Evolutionary conservation across 2,113 vertebrate species (phyloP).

Genomic region (Protobothrops mucrosquamatus): DNA sequence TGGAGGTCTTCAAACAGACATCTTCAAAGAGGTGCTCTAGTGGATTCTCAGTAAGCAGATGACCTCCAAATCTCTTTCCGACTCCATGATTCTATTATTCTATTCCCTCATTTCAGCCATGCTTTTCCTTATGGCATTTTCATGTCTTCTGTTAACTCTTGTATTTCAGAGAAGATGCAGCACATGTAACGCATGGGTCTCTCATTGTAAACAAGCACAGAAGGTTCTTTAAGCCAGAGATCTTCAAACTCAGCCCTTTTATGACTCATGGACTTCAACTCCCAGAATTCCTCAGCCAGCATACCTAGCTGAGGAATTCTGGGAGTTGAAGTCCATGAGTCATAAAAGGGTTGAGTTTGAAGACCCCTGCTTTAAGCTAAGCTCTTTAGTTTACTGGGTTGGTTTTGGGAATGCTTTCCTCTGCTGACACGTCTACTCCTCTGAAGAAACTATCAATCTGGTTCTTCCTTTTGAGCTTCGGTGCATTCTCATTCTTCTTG

Average conservation of each 20-base stretch:
- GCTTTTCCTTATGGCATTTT: neutral
- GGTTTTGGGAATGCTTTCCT: neutral
- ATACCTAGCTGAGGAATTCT: too few species aligned
- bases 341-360: too few species aligned
- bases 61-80: too few species aligned
- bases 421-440: neutral
- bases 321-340: too few species aligned
- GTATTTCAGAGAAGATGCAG: neutral
- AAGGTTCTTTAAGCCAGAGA: neutral
- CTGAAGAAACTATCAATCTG: constrained; percentile 3
- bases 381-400: neutral
- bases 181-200: too few species aligned
- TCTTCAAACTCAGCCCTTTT: too few species aligned
- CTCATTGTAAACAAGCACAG: neutral
- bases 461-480: neutral
- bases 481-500: neutral
- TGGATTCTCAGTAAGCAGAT: too few species aligned
- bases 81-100: too few species aligned
- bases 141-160: neutral
- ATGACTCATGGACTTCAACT: too few species aligned
- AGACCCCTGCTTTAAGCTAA: neutral
- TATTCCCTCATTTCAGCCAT: neutral
- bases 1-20: too few species aligned
- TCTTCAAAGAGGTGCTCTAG: too few species aligned
- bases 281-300: too few species aligned